These are phyloP conservation scores for Tauraco erythrolophus DNA, from an alignment of 2,113 vertebrate genomes.

Conservation along the genomic window DNA sequence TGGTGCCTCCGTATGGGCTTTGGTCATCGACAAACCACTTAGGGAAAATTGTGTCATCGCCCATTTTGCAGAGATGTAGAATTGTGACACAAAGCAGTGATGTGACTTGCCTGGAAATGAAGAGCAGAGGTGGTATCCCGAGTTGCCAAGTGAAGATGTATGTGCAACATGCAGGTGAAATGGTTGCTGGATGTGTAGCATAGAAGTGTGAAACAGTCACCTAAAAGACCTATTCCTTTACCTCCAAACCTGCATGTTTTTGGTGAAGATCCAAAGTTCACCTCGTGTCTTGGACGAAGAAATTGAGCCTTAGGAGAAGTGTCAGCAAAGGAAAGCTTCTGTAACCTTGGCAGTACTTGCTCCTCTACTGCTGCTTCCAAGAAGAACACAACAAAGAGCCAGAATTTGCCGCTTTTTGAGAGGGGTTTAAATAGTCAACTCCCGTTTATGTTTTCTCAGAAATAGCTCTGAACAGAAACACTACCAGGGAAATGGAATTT, in stretches of 20 bases:
- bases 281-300: neutral
- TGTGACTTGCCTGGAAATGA: neutral
- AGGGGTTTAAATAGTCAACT: neutral
- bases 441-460: neutral
- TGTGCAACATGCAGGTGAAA: neutral
- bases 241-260: neutral
- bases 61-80: neutral
- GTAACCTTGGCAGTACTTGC: neutral
- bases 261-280: neutral
- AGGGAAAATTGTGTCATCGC: neutral
- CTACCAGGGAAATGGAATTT: slow-evolving; percentile 19
- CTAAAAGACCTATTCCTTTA: fast-evolving
- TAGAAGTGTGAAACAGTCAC: neutral
- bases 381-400: neutral
- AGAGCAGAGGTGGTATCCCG: fast-evolving
- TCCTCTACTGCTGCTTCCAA: neutral
- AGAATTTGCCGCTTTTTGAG: neutral
- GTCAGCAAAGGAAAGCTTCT: neutral
- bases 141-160: neutral
- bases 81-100: neutral
- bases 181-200: neutral
- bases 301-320: neutral
- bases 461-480: neutral
- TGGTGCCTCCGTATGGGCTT: neutral
- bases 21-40: neutral